A percentile compares a stretch with the other conserved stretches of the same genome.
Conservation (phyloP, 2,113 vertebrate genomes). For the Clarias gariepinus region DNA sequence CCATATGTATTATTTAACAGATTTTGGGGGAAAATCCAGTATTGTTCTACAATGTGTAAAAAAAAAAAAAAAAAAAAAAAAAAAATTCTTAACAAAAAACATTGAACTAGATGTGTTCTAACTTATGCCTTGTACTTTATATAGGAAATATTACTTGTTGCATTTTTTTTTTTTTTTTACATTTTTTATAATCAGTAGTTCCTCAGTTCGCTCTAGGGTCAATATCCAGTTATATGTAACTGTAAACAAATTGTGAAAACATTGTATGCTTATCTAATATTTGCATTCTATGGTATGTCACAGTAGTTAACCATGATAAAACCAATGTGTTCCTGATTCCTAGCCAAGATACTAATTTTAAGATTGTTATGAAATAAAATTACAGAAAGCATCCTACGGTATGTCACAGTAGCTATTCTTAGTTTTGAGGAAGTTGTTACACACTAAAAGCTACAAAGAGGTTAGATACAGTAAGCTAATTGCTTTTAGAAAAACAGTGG, state of each 20-base stretch:
- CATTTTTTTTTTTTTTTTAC: neutral
- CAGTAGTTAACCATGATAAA: neutral
- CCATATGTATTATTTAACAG: too few species aligned
- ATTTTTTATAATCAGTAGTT: neutral
- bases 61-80: too few species aligned
- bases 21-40: too few species aligned
- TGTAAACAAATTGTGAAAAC: neutral
- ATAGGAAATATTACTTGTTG: neutral
- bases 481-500: constrained; percentile 14
- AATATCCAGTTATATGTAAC: neutral
- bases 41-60: too few species aligned
- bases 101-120: too few species aligned
- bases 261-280: neutral
- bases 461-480: constrained; percentile 32
- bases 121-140: too few species aligned
- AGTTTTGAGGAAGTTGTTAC: constrained; percentile 15
- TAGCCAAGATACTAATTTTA: neutral
- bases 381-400: neutral
- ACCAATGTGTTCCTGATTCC: neutral
- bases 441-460: constrained; percentile 25
- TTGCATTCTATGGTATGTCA: neutral
- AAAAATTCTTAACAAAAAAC: too few species aligned
- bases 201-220: neutral
- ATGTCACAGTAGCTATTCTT: constrained; percentile 20
- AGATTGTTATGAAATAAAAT: neutral